Evolutionary conservation across 2,797 vertebrate genomes (phyloP).

Genomic region (Molossus alvarezi): DNA sequence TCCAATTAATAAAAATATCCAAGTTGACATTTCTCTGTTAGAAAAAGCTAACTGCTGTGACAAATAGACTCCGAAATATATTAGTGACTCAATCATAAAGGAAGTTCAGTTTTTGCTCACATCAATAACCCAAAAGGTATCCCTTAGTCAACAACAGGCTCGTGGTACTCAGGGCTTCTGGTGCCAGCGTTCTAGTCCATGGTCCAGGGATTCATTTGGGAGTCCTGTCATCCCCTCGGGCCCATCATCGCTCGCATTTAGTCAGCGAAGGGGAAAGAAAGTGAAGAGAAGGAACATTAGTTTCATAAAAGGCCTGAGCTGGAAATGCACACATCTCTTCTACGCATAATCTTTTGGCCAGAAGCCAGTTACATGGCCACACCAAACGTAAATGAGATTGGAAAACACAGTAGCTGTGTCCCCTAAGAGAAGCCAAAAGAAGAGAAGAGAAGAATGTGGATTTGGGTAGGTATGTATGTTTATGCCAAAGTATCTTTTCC

Average conservation of each 20-base stretch:
- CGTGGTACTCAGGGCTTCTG: neutral
- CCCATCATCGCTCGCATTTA: neutral
- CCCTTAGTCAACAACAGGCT: neutral
- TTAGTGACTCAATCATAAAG: neutral
- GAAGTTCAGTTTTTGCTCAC: neutral
- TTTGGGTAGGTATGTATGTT: neutral
- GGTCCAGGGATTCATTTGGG: neutral
- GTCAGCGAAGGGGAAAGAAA: neutral
- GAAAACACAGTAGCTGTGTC: neutral
- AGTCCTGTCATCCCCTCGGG: neutral
- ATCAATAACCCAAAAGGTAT: neutral
- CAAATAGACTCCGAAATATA: neutral
- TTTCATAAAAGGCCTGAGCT: slow-evolving; percentile 17
- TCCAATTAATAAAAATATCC: neutral
- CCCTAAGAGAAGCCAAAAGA: neutral
- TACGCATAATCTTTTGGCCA: neutral
- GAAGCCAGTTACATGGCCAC: neutral
- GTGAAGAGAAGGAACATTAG: neutral
- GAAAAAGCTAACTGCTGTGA: neutral
- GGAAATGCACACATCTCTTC: neutral
- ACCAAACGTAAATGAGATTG: neutral
- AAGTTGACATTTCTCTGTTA: neutral
- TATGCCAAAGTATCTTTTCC: neutral
- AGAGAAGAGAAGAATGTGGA: neutral
- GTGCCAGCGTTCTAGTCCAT: neutral